These are phyloP conservation scores for Neogobius melanostomus DNA, from an alignment of 2,113 vertebrate genomes.

Conservation along the genomic window DNA sequence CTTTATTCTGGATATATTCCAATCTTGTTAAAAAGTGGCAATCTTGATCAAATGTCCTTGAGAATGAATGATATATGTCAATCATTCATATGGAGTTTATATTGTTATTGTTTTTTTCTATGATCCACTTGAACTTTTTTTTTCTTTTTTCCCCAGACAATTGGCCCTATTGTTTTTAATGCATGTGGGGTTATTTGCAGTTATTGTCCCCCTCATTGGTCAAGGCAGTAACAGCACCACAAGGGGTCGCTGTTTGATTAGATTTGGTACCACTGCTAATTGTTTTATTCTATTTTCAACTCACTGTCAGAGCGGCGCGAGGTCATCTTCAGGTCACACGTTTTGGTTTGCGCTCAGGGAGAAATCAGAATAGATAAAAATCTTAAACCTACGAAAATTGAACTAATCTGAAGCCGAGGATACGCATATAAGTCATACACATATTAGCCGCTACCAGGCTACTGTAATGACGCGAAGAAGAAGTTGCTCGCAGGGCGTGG, in stretches of 20 bases:
- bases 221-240: background rate
- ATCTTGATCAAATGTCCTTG: too few relatives aligned
- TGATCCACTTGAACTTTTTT: background rate
- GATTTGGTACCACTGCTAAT: background rate
- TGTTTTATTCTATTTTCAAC: background rate
- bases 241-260: conserved; percentile 34
- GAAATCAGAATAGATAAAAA: background rate
- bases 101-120: background rate
- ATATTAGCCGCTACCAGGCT: background rate
- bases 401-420: too few relatives aligned
- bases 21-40: too few relatives aligned
- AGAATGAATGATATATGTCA: too few relatives aligned
- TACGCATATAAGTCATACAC: background rate
- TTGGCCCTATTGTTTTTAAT: background rate
- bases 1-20: too few relatives aligned
- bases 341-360: background rate
- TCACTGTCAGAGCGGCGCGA: background rate
- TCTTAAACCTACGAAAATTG: too few relatives aligned
- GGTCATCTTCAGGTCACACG: conserved; percentile 1
- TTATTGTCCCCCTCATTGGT: background rate
- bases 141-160: background rate
- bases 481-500: conserved; percentile 70
- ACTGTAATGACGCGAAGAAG: conserved; percentile 58
- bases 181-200: background rate
- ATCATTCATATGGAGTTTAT: too few relatives aligned